These are phyloP conservation scores for Machimus rusticus DNA, from an alignment of 2,888 invertebrate species.

Conservation along the genomic window DNA sequence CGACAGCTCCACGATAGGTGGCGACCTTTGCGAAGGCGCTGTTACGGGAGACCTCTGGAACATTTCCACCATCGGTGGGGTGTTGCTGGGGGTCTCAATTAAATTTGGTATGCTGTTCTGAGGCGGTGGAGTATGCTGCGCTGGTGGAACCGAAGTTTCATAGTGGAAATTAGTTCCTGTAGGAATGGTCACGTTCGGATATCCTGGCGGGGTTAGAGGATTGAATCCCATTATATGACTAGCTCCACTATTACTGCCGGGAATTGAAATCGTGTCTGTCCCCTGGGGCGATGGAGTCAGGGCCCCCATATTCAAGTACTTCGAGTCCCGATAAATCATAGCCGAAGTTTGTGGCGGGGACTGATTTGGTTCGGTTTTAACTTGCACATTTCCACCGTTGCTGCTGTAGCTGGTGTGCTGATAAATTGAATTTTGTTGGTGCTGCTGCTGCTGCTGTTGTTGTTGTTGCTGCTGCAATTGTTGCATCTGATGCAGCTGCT, in stretches of 20 bases:
- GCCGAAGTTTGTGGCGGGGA: neutral
- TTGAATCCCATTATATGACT: slow-evolving; percentile 67
- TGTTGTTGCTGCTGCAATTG: neutral
- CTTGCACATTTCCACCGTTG: neutral
- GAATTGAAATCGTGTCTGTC: slow-evolving; percentile 54
- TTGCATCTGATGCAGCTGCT: neutral
- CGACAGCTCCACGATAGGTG: neutral
- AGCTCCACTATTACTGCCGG: slow-evolving; percentile 15
- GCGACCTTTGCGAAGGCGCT: neutral
- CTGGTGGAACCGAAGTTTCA: neutral
- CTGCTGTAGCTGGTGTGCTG: neutral
- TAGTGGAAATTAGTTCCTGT: slow-evolving; percentile 35
- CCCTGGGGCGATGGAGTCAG: slow-evolving; percentile 64
- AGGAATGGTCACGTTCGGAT: slow-evolving; percentile 59
- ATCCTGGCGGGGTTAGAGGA: slow-evolving; percentile 70
- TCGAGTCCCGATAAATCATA: neutral
- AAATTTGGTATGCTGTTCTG: neutral
- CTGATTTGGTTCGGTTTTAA: neutral
- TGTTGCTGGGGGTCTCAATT: slow-evolving; percentile 55
- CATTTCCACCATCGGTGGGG: slow-evolving; percentile 62
- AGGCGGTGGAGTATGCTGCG: neutral
- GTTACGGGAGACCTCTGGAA: slow-evolving; percentile 61
- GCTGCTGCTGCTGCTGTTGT: neutral
- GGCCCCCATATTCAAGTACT: neutral
- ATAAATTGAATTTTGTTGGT: neutral